phyloP scores from a whole-genome alignment of 1,140 invertebrate species.

The Himalopsyche phryganea region DNA sequence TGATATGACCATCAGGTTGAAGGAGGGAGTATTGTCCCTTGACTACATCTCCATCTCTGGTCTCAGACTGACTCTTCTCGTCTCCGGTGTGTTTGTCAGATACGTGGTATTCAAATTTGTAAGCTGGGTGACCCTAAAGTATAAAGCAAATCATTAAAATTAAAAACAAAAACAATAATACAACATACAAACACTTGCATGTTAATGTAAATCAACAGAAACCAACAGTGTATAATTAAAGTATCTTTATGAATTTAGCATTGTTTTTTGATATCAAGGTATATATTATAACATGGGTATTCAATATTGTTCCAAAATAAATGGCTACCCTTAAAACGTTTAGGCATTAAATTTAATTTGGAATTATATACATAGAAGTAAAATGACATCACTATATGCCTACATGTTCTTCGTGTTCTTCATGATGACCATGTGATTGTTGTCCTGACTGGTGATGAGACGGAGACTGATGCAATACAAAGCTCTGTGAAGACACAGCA shows the following conservation, averaged over 20 bases:
- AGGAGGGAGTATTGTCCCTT: conserved; percentile 53
- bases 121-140: conserved; percentile 54
- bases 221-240: too few relatives aligned
- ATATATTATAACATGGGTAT: too few relatives aligned
- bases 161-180: too few relatives aligned
- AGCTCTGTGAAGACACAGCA: conserved; percentile 47
- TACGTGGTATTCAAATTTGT: conserved; percentile 53
- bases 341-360: too few relatives aligned
- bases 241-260: too few relatives aligned
- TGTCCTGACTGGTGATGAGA: conserved; percentile 40
- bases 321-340: too few relatives aligned
- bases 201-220: too few relatives aligned
- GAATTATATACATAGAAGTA: too few relatives aligned
- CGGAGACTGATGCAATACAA: conserved; percentile 47
- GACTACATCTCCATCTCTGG: conserved; percentile 52
- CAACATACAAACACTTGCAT: too few relatives aligned
- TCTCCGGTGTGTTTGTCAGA: conserved; percentile 55
- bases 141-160: neutral
- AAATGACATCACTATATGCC: neutral
- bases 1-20: conserved; percentile 55
- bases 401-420: conserved; percentile 13
- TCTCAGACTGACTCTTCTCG: conserved; percentile 54
- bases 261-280: too few relatives aligned
- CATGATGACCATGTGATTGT: conserved; percentile 6
- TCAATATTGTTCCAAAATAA: too few relatives aligned